Base-by-base conservation (phyloP, 2,113 vertebrate genomes). In the Salvelinus namaycush region DNA sequence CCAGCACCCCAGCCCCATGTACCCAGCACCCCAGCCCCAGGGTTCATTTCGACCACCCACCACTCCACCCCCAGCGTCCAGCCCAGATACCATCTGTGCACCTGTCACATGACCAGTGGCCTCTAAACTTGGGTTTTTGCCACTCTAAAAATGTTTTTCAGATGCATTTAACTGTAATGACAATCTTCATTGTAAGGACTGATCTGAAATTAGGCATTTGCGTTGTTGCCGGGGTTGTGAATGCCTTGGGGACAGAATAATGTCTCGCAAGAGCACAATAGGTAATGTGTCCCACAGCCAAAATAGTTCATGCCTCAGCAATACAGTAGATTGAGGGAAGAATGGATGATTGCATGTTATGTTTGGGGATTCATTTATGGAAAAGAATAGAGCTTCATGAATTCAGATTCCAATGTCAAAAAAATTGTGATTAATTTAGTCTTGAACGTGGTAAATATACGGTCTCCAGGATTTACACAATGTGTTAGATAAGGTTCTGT, bases 41-140 rank as follows among this genome's bases (percentile, higher is more conserved):
- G 4, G 4, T 11, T 14, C 59, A 20, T 8, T 16, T 60, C 0
- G 12, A 12, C 59, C 20, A 5, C 16, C 12, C 59, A 8, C n/a
- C 26, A 49, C 2, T 6, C 68, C 13, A 11, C 68, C 29, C 68
- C 57, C 59, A 16, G 22, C 9, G n/a, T 62, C 59, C 5, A n/a
- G 59, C 62, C 22, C 34, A 65, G 57, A 39, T 39, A 59, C 69
- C 76, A 71, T 77, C 74, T 76, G 66, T 51, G 51, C 48, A 68
- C 24, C 44, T 22, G 27, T 16, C n/a, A 16, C 3, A 9, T n/a
- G 12, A 31, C 67, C n/a, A 31, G 70, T 9, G n/a, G 70, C 51
- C 22, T 54, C 5, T 5, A 54, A 4, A 3, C 13, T 2, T 72
- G 12, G 24, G 48, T 29, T 29, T 24, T 44, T 57, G 24, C 13